phyloP scores from a whole-genome alignment of 1,140 invertebrate genomes.

The Zelostemma sp. region DNA sequence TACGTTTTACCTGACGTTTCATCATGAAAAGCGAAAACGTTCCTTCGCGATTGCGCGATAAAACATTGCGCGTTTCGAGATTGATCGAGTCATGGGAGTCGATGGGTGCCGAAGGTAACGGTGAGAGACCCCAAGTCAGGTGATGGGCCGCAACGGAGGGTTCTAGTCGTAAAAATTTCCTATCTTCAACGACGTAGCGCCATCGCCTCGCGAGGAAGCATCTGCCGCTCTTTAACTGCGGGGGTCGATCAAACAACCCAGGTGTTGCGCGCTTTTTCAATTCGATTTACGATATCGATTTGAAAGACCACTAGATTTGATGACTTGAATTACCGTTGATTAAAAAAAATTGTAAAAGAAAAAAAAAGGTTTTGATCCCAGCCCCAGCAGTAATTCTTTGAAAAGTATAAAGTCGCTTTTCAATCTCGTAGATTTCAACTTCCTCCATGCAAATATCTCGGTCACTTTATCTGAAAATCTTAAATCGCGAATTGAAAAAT shows the following conservation, averaged over 20 bases:
- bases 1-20: too few species aligned
- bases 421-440: too few species aligned
- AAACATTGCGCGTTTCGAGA: not conserved
- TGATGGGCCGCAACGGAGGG: constrained; percentile 41
- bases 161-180: constrained; percentile 30
- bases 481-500: too few species aligned
- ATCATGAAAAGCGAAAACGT: not conserved
- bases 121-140: constrained; percentile 43
- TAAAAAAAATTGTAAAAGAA: too few species aligned
- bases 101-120: constrained; percentile 28
- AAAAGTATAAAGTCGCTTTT: too few species aligned
- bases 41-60: not conserved
- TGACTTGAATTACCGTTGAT: too few species aligned
- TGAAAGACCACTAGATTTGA: too few species aligned
- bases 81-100: constrained; percentile 16
- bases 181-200: constrained; percentile 24
- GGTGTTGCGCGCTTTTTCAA: constrained; percentile 56
- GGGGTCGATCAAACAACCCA: constrained; percentile 53
- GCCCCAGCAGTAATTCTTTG: too few species aligned
- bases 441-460: too few species aligned
- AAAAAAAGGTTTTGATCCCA: too few species aligned
- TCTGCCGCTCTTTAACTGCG: constrained; percentile 53
- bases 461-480: too few species aligned
- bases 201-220: constrained; percentile 19
- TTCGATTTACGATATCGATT: constrained; percentile 34